Evolutionary conservation across 1,140 invertebrate genomes (phyloP).

Genomic region (Hermetia illucens): DNA sequence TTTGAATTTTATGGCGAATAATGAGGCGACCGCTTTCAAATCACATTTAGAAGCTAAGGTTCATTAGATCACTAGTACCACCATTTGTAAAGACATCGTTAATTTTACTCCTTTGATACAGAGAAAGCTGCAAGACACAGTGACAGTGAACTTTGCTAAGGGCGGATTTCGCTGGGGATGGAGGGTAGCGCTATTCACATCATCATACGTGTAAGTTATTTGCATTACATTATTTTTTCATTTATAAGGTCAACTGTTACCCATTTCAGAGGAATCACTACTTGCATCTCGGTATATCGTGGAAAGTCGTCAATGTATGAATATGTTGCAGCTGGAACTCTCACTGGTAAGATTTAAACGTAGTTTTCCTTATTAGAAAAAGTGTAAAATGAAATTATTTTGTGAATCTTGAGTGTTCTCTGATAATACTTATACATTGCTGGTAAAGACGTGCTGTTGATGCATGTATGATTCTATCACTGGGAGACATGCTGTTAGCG

Average conservation of each 20-base stretch:
- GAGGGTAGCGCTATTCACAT: conserved; percentile 45
- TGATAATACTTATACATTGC: too few species aligned
- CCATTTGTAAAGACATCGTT: neutral
- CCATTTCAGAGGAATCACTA: conserved; percentile 41
- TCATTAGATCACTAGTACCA: too few species aligned
- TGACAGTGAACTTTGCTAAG: conserved; percentile 47
- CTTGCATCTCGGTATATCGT: conserved; percentile 45
- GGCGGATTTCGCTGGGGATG: conserved; percentile 51
- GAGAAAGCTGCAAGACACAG: conserved; percentile 47
- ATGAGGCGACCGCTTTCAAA: conserved; percentile 52
- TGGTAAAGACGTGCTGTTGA: too few species aligned
- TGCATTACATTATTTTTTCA: neutral
- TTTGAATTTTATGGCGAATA: conserved; percentile 53
- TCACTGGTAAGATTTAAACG: too few species aligned
- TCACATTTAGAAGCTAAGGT: conserved; percentile 54
- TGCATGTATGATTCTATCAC: too few species aligned
- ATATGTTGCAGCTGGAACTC: conserved; percentile 42
- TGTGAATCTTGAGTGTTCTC: too few species aligned
- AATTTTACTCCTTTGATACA: conserved; percentile 25
- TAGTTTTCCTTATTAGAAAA: conserved; percentile 41
- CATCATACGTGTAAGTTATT: conserved; percentile 42
- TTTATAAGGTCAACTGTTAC: too few species aligned
- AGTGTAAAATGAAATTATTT: conserved; percentile 7
- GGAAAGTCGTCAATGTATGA: conserved; percentile 47
- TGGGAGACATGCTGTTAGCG: too few species aligned